A percentile compares a stretch with the other conserved stretches of the same genome.
Conservation (phyloP, 2,113 vertebrate species). For the Thalassarche chlororhynchos region DNA sequence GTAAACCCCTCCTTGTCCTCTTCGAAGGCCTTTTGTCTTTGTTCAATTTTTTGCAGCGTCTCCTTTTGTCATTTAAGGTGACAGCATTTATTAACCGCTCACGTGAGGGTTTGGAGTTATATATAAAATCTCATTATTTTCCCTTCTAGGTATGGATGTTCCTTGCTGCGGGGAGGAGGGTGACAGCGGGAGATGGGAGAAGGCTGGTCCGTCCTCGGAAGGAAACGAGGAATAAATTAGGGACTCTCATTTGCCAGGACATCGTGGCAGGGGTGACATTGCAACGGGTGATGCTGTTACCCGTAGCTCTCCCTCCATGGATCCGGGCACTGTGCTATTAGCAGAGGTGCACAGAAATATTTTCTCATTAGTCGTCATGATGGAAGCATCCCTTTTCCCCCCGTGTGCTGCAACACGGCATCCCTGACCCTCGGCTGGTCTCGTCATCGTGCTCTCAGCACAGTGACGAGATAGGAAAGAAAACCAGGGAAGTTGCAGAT, state of each 20-base stretch:
- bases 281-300: neutral
- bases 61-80: neutral
- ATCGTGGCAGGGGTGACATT: neutral
- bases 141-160: neutral
- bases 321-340: neutral
- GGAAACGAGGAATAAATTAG: neutral
- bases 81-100: neutral
- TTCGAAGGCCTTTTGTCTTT: neutral
- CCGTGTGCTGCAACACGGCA: rapidly evolving
- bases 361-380: neutral
- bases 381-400: neutral
- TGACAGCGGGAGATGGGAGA: neutral
- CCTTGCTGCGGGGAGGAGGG: neutral
- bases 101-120: neutral
- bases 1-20: neutral
- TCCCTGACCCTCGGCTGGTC: neutral
- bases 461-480: neutral
- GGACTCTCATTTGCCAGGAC: neutral
- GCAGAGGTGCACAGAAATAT: neutral
- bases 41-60: neutral
- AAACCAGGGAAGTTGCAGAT: neutral
- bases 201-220: neutral
- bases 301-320: rapidly evolving
- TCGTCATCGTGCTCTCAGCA: neutral
- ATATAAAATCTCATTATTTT: neutral